Evolutionary conservation across 2,888 invertebrate genomes (phyloP), one percentile per base, ranked within the genome.

Genomic region (Hyles lineata): DNA sequence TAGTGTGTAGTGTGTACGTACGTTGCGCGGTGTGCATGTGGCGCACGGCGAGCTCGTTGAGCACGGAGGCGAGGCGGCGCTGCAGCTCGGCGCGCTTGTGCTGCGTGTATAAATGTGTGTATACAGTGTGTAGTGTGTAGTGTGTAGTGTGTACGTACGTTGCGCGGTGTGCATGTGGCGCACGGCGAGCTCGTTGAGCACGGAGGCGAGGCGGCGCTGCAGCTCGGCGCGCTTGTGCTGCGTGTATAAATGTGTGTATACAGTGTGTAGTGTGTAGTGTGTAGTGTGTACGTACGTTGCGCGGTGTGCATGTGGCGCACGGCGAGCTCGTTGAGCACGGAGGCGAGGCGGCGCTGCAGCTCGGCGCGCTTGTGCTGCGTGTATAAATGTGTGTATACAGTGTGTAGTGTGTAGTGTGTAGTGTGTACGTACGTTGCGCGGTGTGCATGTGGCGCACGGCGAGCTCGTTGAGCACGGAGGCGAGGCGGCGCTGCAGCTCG

Each of bases 381-480:
- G 70, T 29, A 29, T 29, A 29, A 29, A 29, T 29, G 29, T 29
- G 29, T 29, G 29, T 29, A 29, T 29, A 29, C 29, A 29, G 91
- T 91, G 70, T 91, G 21, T 92, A 93, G 7, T 87, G 72, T 9
- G 79, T 79, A 67, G 71, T 80, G 7, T 90, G 29, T 29, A 21
- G 80, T 75, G 32, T 52, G 55, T 55, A 55, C 55, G 17, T n/a
- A 96, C 96, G 95, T 79, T 96, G 96, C 1, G 97, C 97, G 83
- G 96, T 96, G 86, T 97, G 97, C 96, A 98, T 98, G 83, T 97
- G 97, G 70, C 96, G 95, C 0, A 97, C 96, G 0, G 98, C 98
- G 0, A 98, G 91, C 88, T 98, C 98, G 88, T 98, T 98, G 79
- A 96, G 95, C 61, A 97, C 97, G 80, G 98, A 98, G 6, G 98